A percentile compares a stretch with the other conserved stretches of the same genome.
These are phyloP conservation scores for Eubasilissa splendida DNA, from an alignment of 2,888 invertebrate species.

Conservation along the genomic window DNA sequence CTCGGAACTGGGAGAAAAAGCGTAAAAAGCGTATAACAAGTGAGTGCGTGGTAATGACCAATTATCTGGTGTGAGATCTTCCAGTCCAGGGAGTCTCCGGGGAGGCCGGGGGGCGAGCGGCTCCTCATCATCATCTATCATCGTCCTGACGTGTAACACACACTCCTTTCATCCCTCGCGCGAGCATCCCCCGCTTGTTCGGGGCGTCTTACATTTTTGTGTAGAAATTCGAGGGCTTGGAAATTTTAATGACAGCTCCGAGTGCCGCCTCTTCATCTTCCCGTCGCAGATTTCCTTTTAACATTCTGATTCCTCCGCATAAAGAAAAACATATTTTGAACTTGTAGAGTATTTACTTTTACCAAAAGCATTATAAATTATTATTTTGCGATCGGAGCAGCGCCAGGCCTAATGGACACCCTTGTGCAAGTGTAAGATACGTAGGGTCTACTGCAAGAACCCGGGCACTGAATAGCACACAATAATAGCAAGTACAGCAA, in stretches of 20 bases:
- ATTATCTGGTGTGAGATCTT: constrained; percentile 14
- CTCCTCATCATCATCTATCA: constrained; percentile 37
- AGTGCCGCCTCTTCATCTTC: background rate
- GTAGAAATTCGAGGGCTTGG: background rate
- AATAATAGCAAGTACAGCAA: no score
- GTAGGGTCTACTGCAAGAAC: no score
- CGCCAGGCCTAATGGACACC: no score
- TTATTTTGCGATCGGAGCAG: no score
- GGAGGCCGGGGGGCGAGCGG: background rate
- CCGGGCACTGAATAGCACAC: no score
- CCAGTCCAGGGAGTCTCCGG: constrained; percentile 1
- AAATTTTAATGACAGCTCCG: background rate
- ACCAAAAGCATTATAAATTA: no score
- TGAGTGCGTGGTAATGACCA: constrained; percentile 26
- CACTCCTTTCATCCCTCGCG: background rate
- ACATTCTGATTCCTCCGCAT: no score
- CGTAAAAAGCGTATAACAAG: constrained; percentile 3
- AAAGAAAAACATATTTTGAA: no score
- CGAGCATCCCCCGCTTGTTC: background rate
- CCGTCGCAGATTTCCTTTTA: background rate
- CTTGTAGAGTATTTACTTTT: no score
- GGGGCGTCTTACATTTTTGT: background rate
- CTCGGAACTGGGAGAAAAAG: background rate
- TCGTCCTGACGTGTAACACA: constrained; percentile 20
- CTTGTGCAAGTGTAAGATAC: no score